phyloP scores from a whole-genome alignment of 2,797 vertebrate genomes.

The Propithecus perrieri region DNA sequence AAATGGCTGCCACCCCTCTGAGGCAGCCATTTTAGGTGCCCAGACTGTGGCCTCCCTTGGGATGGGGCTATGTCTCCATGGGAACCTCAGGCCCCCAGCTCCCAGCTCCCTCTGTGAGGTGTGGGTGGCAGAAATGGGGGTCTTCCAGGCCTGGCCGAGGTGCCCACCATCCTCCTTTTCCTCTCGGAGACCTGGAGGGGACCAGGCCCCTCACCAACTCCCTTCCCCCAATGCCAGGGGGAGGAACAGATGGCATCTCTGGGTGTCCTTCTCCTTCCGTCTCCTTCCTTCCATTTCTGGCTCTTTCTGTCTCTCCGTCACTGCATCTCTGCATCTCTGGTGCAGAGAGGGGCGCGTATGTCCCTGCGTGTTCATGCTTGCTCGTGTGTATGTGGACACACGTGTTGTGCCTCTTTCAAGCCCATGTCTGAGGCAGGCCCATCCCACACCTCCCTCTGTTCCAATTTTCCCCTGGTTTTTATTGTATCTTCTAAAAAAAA shows the following conservation, averaged over 20 bases:
- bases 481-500: constrained; percentile 80
- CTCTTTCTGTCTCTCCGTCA: constrained; percentile 68
- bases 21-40: constrained; percentile 80
- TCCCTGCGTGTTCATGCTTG: constrained; percentile 38
- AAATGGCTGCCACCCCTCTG: constrained; percentile 77
- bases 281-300: constrained; percentile 74
- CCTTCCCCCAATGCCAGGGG: constrained; percentile 78
- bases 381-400: constrained; percentile 57
- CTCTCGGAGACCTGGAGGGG: constrained; percentile 67
- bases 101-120: neutral
- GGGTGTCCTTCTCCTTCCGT: constrained; percentile 77
- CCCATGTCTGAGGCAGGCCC: constrained; percentile 67
- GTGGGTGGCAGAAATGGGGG: constrained; percentile 23
- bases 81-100: constrained; percentile 65
- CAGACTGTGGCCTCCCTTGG: constrained; percentile 74
- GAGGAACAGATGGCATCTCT: constrained; percentile 81
- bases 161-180: neutral
- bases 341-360: constrained; percentile 1
- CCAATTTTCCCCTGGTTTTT: constrained; percentile 74
- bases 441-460: constrained; percentile 76
- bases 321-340: constrained; percentile 65
- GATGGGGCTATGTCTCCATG: constrained; percentile 74
- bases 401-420: constrained; percentile 51
- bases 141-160: neutral
- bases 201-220: constrained; percentile 76